phyloP scores from a whole-genome alignment of 2,113 vertebrate species.

The Mus spicilegus region DNA sequence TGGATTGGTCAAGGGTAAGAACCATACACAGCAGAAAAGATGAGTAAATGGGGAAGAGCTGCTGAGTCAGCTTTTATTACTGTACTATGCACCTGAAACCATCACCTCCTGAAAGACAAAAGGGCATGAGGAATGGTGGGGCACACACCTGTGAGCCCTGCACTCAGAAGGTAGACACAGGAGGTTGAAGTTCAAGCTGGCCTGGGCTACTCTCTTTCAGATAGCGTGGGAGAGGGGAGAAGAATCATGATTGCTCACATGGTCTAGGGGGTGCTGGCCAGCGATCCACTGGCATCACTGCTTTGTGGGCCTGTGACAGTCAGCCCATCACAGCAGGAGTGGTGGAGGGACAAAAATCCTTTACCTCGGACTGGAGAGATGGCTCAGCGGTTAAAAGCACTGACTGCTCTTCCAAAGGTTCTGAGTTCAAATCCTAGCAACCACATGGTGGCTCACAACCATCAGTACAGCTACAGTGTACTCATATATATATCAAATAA shows the following conservation, averaged over 20 bases:
- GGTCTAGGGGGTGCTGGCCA: background rate
- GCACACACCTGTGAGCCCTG: too few species aligned
- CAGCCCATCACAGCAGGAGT: background rate
- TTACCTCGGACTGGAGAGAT: background rate
- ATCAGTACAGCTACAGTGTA: too few species aligned
- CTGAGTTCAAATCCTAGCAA: too few species aligned
- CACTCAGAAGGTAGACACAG: background rate
- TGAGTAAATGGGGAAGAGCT: background rate
- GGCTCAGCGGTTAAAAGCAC: too few species aligned
- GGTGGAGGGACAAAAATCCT: background rate
- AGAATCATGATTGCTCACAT: background rate
- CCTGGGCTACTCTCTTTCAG: background rate
- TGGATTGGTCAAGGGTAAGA: background rate
- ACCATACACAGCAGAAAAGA: background rate
- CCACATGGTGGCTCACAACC: too few species aligned
- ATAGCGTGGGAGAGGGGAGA: background rate
- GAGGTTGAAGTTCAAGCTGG: background rate
- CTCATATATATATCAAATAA: too few species aligned
- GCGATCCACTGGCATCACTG: background rate
- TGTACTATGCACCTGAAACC: background rate
- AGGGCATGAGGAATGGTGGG: background rate
- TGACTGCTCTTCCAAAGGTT: too few species aligned
- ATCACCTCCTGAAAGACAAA: background rate
- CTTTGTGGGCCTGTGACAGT: background rate
- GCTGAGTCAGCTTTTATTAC: background rate